A percentile compares a stretch with the other conserved stretches of the same genome.
Evolutionary conservation across 1,140 invertebrate genomes (phyloP).

Genomic region (Ephestia elutella): DNA sequence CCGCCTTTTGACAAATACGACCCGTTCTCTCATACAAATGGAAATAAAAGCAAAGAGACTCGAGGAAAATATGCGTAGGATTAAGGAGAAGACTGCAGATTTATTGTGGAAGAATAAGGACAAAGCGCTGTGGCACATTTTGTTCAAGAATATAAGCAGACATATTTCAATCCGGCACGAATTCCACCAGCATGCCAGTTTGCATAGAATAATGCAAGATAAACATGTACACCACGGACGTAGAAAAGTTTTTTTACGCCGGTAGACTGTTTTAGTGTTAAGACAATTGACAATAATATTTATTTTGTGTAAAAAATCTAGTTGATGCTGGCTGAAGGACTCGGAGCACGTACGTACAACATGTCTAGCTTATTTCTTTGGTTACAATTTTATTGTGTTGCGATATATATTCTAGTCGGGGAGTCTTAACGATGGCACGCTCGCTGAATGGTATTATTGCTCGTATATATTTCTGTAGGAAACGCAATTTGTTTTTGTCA

Average conservation of each 20-base stretch:
- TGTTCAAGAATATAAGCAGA: slow-evolving; percentile 73
- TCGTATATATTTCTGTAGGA: slow-evolving; percentile 7
- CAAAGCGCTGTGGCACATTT: slow-evolving; percentile 70
- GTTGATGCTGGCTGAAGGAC: neutral
- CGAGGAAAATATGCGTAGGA: slow-evolving; percentile 74
- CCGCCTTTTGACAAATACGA: slow-evolving; percentile 70
- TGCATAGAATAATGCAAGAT: slow-evolving; percentile 72
- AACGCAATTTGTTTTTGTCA: slow-evolving; percentile 21
- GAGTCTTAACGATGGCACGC: slow-evolving; percentile 29
- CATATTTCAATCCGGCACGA: slow-evolving; percentile 69
- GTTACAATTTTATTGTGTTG: slow-evolving; percentile 32
- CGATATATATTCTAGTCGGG: slow-evolving; percentile 23
- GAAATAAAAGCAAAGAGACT: slow-evolving; percentile 73
- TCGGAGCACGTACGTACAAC: slow-evolving; percentile 33
- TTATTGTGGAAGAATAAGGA: slow-evolving; percentile 75
- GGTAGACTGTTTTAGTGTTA: slow-evolving; percentile 3
- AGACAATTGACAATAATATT: slow-evolving; percentile 4
- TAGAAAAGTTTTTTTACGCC: slow-evolving; percentile 29
- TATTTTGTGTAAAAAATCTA: neutral
- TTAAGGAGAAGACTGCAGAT: slow-evolving; percentile 72
- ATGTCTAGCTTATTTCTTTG: slow-evolving; percentile 31
- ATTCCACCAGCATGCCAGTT: slow-evolving; percentile 69
- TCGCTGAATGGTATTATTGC: slow-evolving; percentile 25
- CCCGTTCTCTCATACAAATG: slow-evolving; percentile 73
- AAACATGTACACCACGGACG: slow-evolving; percentile 79